phyloP scores from a whole-genome alignment of 2,888 invertebrate species.

The Callimorpha dominula region DNA sequence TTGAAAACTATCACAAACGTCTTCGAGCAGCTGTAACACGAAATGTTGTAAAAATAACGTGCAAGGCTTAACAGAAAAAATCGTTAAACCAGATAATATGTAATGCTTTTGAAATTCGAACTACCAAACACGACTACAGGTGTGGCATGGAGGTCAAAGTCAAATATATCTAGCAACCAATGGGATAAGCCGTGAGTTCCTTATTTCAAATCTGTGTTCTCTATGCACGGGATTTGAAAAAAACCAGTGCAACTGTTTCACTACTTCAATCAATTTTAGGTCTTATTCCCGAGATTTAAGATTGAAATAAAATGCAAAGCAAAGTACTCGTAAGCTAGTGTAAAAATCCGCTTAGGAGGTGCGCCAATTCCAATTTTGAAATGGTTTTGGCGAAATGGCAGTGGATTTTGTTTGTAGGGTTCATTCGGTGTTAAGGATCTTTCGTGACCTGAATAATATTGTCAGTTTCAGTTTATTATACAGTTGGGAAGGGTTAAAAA shows the following conservation, averaged over 20 bases:
- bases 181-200: conserved; percentile 71
- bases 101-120: neutral
- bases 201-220: conserved; percentile 78
- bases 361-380: conserved; percentile 79
- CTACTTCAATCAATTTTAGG: conserved; percentile 32
- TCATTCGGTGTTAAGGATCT: conserved; percentile 21
- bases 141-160: conserved; percentile 47
- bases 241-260: conserved; percentile 26
- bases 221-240: conserved; percentile 67
- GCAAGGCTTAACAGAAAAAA: neutral
- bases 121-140: conserved; percentile 16
- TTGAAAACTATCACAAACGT: neutral
- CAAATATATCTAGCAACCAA: conserved; percentile 59
- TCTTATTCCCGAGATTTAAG: conserved; percentile 40
- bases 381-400: conserved; percentile 72
- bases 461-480: neutral
- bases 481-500: neutral
- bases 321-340: conserved; percentile 50
- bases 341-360: conserved; percentile 77
- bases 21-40: neutral
- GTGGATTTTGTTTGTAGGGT: conserved; percentile 58
- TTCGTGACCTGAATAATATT: neutral
- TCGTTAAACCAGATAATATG: neutral
- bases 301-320: conserved; percentile 27
- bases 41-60: neutral